Evolutionary conservation across 1,140 invertebrate species (phyloP).

Genomic region (Gonioctena quinquepunctata): DNA sequence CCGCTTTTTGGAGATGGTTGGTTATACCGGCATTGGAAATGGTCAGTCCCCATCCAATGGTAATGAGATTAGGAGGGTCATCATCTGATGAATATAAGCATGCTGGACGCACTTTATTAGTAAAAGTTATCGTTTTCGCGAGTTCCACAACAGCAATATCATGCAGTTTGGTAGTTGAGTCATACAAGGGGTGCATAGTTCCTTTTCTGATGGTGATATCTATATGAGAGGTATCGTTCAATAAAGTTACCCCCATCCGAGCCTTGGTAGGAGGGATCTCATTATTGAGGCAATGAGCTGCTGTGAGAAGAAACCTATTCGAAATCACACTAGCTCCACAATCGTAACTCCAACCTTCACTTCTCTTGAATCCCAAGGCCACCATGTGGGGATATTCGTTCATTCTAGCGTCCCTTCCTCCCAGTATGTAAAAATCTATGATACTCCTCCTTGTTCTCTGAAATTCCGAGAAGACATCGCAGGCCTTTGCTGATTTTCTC

Average conservation of each 20-base stretch:
- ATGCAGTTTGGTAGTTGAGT: constrained; percentile 31
- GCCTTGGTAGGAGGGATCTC: constrained; percentile 1
- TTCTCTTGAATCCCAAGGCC: background rate
- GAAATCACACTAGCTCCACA: background rate
- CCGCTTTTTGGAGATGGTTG: constrained; percentile 40
- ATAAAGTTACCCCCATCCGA: constrained; percentile 40
- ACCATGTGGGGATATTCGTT: background rate
- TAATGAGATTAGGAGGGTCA: constrained; percentile 39
- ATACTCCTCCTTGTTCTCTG: background rate
- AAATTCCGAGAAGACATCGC: background rate
- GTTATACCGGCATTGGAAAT: constrained; percentile 20
- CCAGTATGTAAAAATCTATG: background rate
- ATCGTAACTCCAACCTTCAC: background rate
- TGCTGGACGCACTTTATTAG: constrained; percentile 38
- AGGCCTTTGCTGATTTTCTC: background rate
- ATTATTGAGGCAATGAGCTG: background rate
- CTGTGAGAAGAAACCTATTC: background rate
- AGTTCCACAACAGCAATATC: constrained; percentile 47
- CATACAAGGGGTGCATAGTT: constrained; percentile 41
- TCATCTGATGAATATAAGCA: constrained; percentile 43
- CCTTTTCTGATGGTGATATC: constrained; percentile 36
- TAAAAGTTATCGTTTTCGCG: constrained; percentile 26
- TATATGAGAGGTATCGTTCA: constrained; percentile 19
- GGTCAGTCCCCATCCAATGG: constrained; percentile 46
- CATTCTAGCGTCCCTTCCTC: background rate